Percentiles rank a stretch among this genome's conserved stretches.
Conservation (phyloP, 2,797 vertebrate genomes). For the Sphenodon punctatus region DNA sequence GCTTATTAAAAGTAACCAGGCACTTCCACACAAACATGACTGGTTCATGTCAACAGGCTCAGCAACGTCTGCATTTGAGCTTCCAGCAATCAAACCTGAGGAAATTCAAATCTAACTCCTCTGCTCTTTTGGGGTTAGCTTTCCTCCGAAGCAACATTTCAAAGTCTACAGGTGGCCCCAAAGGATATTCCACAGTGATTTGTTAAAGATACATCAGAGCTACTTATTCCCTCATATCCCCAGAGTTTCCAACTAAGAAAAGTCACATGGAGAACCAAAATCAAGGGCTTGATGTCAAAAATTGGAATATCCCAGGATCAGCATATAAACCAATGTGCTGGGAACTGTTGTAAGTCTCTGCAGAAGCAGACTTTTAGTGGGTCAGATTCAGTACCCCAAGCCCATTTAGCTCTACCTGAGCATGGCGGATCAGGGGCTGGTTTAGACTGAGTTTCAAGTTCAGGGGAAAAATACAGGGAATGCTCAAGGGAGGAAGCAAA, state of each 20-base stretch:
- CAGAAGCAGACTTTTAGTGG: no score
- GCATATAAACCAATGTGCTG: no score
- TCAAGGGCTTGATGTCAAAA: neutral
- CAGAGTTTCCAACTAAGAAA: neutral
- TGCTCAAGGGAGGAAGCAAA: no score
- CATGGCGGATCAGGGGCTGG: no score
- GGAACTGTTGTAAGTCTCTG: no score
- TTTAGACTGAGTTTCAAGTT: no score
- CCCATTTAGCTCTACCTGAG: no score
- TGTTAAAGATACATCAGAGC: conserved; percentile 9
- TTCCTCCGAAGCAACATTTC: conserved; percentile 6
- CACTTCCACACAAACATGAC: neutral
- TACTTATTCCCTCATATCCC: neutral
- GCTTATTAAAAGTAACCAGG: neutral
- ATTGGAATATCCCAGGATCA: neutral
- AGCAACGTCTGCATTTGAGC: neutral
- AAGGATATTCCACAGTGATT: neutral
- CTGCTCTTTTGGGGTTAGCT: conserved; percentile 1
- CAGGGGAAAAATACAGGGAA: no score
- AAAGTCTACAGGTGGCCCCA: neutral
- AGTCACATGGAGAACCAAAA: neutral
- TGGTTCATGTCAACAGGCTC: no score
- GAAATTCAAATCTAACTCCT: neutral
- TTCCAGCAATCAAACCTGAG: neutral
- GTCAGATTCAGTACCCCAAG: no score